Evolutionary conservation across 1,140 invertebrate species (phyloP), one percentile per base, ranked within the genome.

Genomic region (Elysia chlorotica): DNA sequence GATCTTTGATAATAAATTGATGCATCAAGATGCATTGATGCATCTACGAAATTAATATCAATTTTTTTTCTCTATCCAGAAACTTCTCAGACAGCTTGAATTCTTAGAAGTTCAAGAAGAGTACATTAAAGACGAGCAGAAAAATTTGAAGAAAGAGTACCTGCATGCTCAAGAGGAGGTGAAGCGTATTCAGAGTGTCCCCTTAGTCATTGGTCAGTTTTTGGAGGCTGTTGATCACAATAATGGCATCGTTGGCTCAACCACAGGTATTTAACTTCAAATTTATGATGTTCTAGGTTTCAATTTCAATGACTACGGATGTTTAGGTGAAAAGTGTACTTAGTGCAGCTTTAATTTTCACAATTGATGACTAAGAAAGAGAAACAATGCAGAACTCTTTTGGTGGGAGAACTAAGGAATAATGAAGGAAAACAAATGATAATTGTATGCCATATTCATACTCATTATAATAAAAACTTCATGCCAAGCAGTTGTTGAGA

Each of bases 161-260:
- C 88, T 98, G 1, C 96, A 99, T 89, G 97, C 97, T 36, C 96
- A 99, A 87, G 96, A 99, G 88, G 96, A 92, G 90, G 96, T 99
- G 0, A 99, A 99, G 86, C 91, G 97, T 53, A 99, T 99, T 83
- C 96, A 99, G 86, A 97, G 95, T 85, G 96, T 99, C 4, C 97
- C 97, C 35, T 88, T 99, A 61, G 96, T 99, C 1, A 99, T 99
- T 88, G 97, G 97, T 14, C 97, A 99, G 88, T 99, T 99, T 86
- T 89, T 99, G 71, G 97, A 99, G 89, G 96, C 97, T 77, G 96
- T 99, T 62, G 97, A 99, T 88, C 96, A 98, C 85, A 98, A 99
- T 84, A 98, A 96, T 78, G 97, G 96, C 53, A 99, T 99, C 83
- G 94, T 94, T 70, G 92, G 92, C 2, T 93, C 92, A 37, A 94